Evolutionary conservation across 2,797 vertebrate genomes (phyloP).

Genomic region (Prionace glauca): DNA sequence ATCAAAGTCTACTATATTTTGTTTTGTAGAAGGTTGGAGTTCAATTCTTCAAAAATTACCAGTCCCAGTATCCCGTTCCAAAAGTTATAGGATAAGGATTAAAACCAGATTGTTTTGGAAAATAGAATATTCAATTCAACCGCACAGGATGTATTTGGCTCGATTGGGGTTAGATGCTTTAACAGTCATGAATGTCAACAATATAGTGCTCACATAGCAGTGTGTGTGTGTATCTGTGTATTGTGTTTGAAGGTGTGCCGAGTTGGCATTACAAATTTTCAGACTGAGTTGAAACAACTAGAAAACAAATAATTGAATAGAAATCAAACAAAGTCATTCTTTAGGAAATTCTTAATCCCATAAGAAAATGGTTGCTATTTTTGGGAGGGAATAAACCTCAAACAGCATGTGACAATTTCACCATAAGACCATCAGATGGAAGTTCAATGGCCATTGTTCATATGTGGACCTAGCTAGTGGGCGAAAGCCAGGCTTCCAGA

Average conservation of each 20-base stretch:
- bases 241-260: neutral
- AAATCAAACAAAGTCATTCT: neutral
- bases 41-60: neutral
- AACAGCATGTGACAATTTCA: neutral
- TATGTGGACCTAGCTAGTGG: too few relatives aligned
- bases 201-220: neutral
- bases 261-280: neutral
- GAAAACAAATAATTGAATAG: neutral
- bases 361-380: neutral
- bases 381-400: neutral
- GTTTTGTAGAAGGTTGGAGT: neutral
- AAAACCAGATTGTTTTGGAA: constrained; percentile 10
- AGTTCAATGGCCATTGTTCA: neutral
- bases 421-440: neutral
- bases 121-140: neutral
- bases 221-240: neutral
- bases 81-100: neutral
- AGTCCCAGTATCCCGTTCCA: neutral
- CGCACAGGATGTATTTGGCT: neutral
- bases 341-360: neutral
- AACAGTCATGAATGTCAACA: constrained; percentile 1
- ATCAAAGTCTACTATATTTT: neutral
- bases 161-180: neutral
- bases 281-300: neutral
- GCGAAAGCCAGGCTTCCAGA: too few relatives aligned